A percentile compares a stretch with the other conserved stretches of the same genome.
Conservation (phyloP, 2,113 vertebrate species). For the Onychostoma macrolepis region DNA sequence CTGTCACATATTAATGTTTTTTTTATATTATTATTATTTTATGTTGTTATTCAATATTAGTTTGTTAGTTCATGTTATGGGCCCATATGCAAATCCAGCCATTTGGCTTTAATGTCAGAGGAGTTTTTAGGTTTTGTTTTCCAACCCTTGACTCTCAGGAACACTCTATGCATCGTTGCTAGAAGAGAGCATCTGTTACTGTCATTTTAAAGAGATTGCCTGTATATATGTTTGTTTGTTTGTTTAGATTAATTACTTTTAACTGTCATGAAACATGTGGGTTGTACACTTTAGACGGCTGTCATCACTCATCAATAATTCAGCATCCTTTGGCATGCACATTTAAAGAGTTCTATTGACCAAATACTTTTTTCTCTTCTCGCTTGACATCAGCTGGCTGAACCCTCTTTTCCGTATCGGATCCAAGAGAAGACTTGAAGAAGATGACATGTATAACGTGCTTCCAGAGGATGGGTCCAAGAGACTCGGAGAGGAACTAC, state of each 20-base stretch:
- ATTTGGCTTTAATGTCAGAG: not conserved
- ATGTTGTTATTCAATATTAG: not conserved
- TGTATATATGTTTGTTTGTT: not conserved
- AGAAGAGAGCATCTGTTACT: not conserved
- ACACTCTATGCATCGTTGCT: not conserved
- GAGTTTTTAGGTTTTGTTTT: not conserved
- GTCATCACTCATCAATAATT: slow-evolving; percentile 13
- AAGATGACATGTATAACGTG: slow-evolving; percentile 93
- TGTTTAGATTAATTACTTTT: not conserved
- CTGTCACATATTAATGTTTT: not conserved
- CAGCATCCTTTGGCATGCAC: not conserved
- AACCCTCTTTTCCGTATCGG: slow-evolving; percentile 89
- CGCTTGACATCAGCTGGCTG: slow-evolving; percentile 83
- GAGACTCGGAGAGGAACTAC: slow-evolving; percentile 83
- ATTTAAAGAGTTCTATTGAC: slow-evolving; percentile 7
- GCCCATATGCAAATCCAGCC: not conserved
- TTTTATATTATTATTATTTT: not conserved
- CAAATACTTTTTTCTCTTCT: not conserved
- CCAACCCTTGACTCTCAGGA: not conserved
- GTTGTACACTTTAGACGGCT: not conserved
- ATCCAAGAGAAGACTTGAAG: slow-evolving; percentile 86
- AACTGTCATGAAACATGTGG: not conserved
- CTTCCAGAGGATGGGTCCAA: slow-evolving; percentile 85
- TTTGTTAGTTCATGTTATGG: not conserved
- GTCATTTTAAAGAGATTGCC: not conserved